A percentile compares a stretch with the other conserved stretches of the same genome.
Evolutionary conservation across 2,113 vertebrate species (phyloP).

Genomic region (Chionomys nivalis): DNA sequence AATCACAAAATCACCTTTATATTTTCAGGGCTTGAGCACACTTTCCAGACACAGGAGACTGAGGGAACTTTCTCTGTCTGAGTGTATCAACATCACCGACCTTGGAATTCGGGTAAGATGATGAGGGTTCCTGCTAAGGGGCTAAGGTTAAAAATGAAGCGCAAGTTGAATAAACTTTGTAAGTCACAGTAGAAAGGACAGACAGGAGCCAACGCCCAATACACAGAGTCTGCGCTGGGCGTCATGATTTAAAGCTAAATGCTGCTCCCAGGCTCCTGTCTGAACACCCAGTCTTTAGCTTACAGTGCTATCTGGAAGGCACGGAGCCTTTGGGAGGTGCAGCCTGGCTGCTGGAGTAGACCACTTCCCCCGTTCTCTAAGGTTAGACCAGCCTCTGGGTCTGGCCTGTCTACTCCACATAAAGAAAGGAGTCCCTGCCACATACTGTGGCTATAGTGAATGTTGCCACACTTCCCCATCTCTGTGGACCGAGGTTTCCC

Average conservation of each 20-base stretch:
- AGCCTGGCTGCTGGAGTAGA: not conserved
- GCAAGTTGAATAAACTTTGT: conserved; percentile 22
- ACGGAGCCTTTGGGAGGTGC: not conserved
- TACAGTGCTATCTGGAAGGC: too few relatives aligned
- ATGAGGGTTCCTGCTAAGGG: conserved; percentile 25
- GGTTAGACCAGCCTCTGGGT: too few relatives aligned
- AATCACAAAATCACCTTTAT: conserved; percentile 67
- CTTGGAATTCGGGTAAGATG: conserved; percentile 88
- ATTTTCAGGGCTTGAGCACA: conserved; percentile 86
- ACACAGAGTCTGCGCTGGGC: not conserved
- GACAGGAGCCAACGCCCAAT: not conserved
- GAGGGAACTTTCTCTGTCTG: conserved; percentile 85
- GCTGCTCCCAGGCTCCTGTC: not conserved
- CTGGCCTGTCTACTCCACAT: not conserved
- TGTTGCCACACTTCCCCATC: not conserved
- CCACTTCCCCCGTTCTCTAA: not conserved
- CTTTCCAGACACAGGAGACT: conserved; percentile 82
- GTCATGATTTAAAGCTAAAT: not conserved
- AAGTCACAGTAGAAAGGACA: not conserved
- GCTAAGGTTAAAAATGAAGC: conserved; percentile 34
- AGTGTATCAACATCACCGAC: conserved; percentile 87
- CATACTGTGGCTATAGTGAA: not conserved
- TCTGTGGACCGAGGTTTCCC: not conserved
- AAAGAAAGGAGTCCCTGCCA: not conserved
- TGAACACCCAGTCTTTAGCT: not conserved